These are phyloP conservation scores for human (Homo sapiens) DNA, from an alignment of 2,113 vertebrate species.

Conservation along the genomic window GRCh38 chr7:125160501-125161000, in stretches of 20 bases:
- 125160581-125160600: neutral
- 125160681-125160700: neutral
- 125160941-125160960: neutral
- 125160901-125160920: neutral
- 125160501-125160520: no score
- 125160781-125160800: neutral
- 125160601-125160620: neutral
- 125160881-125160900: neutral
- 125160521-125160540: neutral
- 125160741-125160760: neutral
- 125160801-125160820: neutral
- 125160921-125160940: neutral
- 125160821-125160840: neutral
- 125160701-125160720: neutral
- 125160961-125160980: neutral
- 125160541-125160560: no score
- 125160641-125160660: neutral
- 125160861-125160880: neutral
- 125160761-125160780: neutral
- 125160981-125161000: neutral
- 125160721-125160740: neutral
- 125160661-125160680: neutral
- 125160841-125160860: neutral
- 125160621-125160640: neutral
- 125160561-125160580: neutral